These are phyloP conservation scores for Sinocyclocheilus rhinocerous DNA, from an alignment of 2,113 vertebrate genomes.

Conservation along the genomic window DNA sequence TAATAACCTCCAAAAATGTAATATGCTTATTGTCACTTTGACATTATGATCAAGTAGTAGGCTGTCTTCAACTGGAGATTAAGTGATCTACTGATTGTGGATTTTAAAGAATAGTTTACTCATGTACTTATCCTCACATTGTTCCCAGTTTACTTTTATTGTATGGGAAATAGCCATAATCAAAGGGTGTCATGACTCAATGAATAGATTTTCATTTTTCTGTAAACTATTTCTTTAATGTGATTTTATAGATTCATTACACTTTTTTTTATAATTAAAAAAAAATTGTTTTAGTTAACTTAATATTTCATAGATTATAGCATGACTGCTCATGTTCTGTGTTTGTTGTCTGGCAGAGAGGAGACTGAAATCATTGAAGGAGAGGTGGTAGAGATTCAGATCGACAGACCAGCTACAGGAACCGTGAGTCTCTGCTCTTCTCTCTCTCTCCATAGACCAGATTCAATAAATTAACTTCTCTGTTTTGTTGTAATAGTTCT, in stretches of 20 bases:
- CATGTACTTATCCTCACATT: neutral
- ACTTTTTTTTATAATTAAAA: neutral
- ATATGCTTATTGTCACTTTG: neutral
- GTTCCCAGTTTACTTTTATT: too few relatives aligned
- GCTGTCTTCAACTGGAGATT: neutral
- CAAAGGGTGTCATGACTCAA: too few relatives aligned
- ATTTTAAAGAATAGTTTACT: neutral
- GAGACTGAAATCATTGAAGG: slow-evolving; percentile 96
- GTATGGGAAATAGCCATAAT: too few relatives aligned
- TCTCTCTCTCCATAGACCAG: neutral
- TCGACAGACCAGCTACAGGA: slow-evolving; percentile 92
- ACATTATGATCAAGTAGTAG: neutral
- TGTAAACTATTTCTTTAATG: too few relatives aligned
- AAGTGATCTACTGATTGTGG: neutral
- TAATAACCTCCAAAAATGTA: neutral
- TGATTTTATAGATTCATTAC: neutral
- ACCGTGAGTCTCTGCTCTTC: slow-evolving; percentile 75
- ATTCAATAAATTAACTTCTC: neutral
- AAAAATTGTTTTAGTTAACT: neutral
- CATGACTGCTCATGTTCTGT: neutral
- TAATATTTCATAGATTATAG: neutral
- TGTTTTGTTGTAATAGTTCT: neutral
- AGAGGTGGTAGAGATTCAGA: slow-evolving; percentile 95
- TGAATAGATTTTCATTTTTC: too few relatives aligned
- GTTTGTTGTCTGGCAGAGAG: slow-evolving; percentile 73